Evolutionary conservation across 2,113 vertebrate species (phyloP), one percentile per base, ranked within the genome.

Genomic region (Paradoxurus hermaphroditus): DNA sequence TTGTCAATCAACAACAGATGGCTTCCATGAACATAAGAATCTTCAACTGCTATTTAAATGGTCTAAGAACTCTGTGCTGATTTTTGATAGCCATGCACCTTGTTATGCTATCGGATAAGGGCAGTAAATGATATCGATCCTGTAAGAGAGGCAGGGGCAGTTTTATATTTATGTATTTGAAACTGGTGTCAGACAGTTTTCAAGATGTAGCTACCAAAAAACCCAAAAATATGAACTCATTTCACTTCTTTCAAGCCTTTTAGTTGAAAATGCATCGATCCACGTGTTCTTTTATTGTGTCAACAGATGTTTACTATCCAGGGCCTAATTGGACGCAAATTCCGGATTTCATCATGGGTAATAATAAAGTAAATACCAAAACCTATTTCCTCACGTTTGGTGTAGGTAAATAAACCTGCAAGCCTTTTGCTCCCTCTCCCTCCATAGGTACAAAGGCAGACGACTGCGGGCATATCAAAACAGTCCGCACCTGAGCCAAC

Each of bases 381-480:
- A 51, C 31, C 34, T 19, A 21, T 13, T 12, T 67, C 68, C 15
- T 63, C 82, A 89, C 36, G 59, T 3, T 27, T 21, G 19, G n/a
- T 2, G 29, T 12, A 5, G 13, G 10, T 11, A 59, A 46, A 23
- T 67, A 68, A 81, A 23, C 9, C 41, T 5, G 15, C 1, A n/a
- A 27, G 65, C 2, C 15, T 44, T 15, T 7, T 0, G 5, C 31
- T 29, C 0, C 5, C n/a, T 34, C 2, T 7, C 31, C 23, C 29
- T 41, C 5, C 21, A 4, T 11, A 41, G 0, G 16, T 23, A 56
- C 23, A 27, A 6, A 18, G 0, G 1, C 0, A 73, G 4, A 23
- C 34, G 3, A 5, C 18, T 0, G 2, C 16, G 0, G 7, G 0
- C 5, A 9, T 25, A 3, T 4, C 25, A 5, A 0, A 4, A 0